Evolutionary conservation across 1,140 invertebrate genomes (phyloP).

Genomic region (Elymnias hypermnestra): DNA sequence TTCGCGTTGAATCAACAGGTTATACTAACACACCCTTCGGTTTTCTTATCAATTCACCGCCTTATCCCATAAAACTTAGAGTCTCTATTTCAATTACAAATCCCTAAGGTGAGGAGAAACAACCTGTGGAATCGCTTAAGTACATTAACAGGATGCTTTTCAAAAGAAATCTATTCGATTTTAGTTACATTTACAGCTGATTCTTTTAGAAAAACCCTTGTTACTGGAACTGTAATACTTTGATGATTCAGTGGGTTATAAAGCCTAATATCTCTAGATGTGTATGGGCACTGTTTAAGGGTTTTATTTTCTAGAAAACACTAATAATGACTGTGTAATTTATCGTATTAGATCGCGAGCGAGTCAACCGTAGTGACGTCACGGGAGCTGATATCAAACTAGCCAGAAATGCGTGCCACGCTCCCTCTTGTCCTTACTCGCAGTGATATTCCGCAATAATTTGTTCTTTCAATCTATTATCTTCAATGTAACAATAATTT

Average conservation of each 20-base stretch:
- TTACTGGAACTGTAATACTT: no score
- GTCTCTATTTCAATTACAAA: slow-evolving; percentile 46
- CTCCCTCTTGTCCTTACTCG: slow-evolving; percentile 58
- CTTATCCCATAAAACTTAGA: slow-evolving; percentile 41
- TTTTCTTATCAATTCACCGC: slow-evolving; percentile 46
- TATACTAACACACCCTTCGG: slow-evolving; percentile 54
- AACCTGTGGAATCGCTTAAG: slow-evolving; percentile 43
- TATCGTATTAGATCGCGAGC: slow-evolving; percentile 37
- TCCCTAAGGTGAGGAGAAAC: slow-evolving; percentile 20
- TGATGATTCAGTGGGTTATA: no score
- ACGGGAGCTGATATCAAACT: slow-evolving; percentile 69
- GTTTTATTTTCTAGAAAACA: no score
- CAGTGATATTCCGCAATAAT: slow-evolving; percentile 55
- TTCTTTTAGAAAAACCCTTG: no score
- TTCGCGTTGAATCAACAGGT: slow-evolving; percentile 61
- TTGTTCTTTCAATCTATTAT: slow-evolving; percentile 18
- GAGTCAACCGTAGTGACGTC: slow-evolving; percentile 54
- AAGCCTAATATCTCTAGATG: no score
- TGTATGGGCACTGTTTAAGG: not conserved
- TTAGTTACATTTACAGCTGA: slow-evolving; percentile 13
- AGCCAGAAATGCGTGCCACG: slow-evolving; percentile 69
- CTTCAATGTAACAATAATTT: slow-evolving; percentile 4
- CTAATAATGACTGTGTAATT: slow-evolving; percentile 12
- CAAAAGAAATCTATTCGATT: not conserved
- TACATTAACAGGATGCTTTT: slow-evolving; percentile 16